Evolutionary conservation across 2,113 vertebrate species (phyloP).

Genomic region (Centrocercus urophasianus): DNA sequence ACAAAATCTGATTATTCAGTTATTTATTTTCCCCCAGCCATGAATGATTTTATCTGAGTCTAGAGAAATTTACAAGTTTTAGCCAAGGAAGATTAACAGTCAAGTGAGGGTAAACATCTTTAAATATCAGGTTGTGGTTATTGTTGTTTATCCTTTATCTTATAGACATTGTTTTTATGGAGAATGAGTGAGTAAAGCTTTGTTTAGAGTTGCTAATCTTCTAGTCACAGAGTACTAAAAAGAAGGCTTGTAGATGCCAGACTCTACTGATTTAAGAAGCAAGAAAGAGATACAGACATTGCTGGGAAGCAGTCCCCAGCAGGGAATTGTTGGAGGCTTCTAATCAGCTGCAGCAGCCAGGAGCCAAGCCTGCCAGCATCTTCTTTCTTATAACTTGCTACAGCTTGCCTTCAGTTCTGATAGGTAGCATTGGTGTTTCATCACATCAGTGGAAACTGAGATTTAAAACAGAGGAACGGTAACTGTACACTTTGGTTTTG

Average conservation of each 20-base stretch:
- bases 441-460: neutral
- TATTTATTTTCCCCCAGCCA: neutral
- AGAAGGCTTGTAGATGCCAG: neutral
- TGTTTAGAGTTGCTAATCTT: slow-evolving; percentile 25
- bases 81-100: neutral
- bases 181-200: neutral
- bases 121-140: neutral
- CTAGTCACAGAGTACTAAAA: neutral
- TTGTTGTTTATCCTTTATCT: neutral
- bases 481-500: neutral
- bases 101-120: neutral
- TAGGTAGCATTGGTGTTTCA: neutral
- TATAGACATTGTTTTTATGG: neutral
- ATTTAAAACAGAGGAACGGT: neutral
- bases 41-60: neutral
- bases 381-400: neutral
- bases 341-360: neutral
- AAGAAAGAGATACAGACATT: neutral
- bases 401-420: neutral
- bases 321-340: neutral
- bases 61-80: neutral
- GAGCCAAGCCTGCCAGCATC: neutral
- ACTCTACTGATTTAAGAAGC: neutral
- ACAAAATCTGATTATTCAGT: neutral
- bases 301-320: neutral